phyloP scores from a whole-genome alignment of 2,113 vertebrate species.

The Tachuris rubrigastra region DNA sequence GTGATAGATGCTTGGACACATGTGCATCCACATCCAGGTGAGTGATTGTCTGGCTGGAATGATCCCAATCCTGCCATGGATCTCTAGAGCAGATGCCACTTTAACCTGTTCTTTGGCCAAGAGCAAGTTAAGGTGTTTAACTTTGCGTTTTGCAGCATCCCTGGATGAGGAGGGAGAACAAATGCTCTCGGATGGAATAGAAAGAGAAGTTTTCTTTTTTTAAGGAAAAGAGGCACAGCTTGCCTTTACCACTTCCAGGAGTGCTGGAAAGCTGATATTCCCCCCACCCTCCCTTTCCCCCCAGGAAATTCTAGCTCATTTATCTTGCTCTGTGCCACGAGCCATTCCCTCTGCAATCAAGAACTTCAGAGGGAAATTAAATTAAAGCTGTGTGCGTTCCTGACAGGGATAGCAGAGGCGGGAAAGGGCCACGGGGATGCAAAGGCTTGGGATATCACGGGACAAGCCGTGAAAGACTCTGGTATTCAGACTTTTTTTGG shows the following conservation, averaged over 20 bases:
- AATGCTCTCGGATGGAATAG: neutral
- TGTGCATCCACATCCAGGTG: neutral
- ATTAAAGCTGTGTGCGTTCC: neutral
- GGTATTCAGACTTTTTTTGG: accelerated
- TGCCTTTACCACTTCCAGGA: neutral
- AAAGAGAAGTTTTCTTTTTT: neutral
- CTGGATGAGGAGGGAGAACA: accelerated
- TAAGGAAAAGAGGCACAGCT: neutral
- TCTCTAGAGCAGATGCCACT: neutral
- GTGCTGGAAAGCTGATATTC: neutral
- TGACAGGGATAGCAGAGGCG: neutral
- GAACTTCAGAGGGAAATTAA: slow-evolving; percentile 29
- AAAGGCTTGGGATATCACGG: neutral
- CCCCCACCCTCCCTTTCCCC: neutral
- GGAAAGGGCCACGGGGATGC: neutral
- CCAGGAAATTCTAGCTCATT: slow-evolving; percentile 16
- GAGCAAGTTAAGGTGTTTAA: no score
- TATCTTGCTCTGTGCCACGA: slow-evolving; percentile 44
- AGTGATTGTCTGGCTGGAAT: neutral
- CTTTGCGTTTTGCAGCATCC: neutral
- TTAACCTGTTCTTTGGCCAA: neutral
- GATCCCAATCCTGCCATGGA: accelerated
- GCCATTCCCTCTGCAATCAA: slow-evolving; percentile 16
- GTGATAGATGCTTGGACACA: neutral
- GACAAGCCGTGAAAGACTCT: neutral